Percentiles rank a stretch among this genome's conserved stretches.
Evolutionary conservation across 2,888 invertebrate genomes (phyloP).

Genomic region (Gymnosoma rotundatum): DNA sequence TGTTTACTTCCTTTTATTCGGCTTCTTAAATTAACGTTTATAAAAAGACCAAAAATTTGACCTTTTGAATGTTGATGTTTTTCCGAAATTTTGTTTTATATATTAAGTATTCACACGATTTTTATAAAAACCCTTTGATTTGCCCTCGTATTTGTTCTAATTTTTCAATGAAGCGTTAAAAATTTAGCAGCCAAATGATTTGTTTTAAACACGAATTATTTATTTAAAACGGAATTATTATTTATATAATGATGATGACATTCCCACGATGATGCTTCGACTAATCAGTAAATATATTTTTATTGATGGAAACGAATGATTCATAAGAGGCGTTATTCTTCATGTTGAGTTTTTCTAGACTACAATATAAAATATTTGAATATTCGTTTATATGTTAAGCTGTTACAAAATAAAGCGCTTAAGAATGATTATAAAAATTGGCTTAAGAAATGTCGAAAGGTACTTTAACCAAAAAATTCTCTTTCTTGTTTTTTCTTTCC

Average conservation of each 20-base stretch:
- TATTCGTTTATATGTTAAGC: too few species aligned
- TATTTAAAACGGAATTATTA: not conserved
- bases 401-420: too few species aligned
- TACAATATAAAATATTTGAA: too few species aligned
- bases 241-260: slow-evolving; percentile 50
- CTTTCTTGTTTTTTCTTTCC: slow-evolving; percentile 32
- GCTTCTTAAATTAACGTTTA: too few species aligned
- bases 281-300: not conserved
- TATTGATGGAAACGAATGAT: slow-evolving; percentile 8
- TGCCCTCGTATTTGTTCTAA: slow-evolving; percentile 32
- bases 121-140: too few species aligned
- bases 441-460: not conserved
- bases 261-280: slow-evolving; percentile 55
- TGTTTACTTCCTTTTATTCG: too few species aligned
- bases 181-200: slow-evolving; percentile 37
- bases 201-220: not conserved
- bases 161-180: slow-evolving; percentile 57
- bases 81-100: too few species aligned
- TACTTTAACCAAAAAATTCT: slow-evolving; percentile 11
- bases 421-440: too few species aligned
- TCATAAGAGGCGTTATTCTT: not conserved
- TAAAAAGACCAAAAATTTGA: too few species aligned
- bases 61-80: too few species aligned
- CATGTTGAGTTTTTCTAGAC: too few species aligned
- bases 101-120: too few species aligned